Base-by-base conservation (phyloP, 1,140 invertebrate genomes). In the Drosophila sechellia region DNA sequence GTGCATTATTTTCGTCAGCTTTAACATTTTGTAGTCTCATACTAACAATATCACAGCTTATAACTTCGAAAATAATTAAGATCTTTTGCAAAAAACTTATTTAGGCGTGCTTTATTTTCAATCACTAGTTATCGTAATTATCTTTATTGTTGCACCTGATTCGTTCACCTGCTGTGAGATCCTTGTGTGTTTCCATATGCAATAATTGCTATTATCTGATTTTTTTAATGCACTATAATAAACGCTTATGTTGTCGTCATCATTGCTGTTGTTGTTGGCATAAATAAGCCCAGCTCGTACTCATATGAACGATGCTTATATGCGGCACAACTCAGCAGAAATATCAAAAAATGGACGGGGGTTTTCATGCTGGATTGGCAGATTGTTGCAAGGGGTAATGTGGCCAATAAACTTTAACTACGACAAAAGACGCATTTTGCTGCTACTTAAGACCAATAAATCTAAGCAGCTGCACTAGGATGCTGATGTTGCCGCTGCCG, bases 361-460 rank as follows among this genome's bases (percentile, higher is more conserved):
- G 43, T 34, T 31, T 31, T 50, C 48, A 34, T 20, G 46, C 35
- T 35, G 48, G 27, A 12, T 50, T 50, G 48, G 25, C 39, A 43
- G 46, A 54, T 65, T 66, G 25, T 52, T 66, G 58, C 54, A 13
- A 68, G 40, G 69, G 68, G 66, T 86, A 85, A 86, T 86, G 69
- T 87, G 65, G 81, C 79, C 81, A 86, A 86, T 86, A 86, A 77
- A 86, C 78, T 86, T 87, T 71, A 75, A 59, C 54, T 61, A 87
- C 69, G 65, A 79, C 79, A 81, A 87, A 81, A 86, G 74, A 86
- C 83, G 83, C 83, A 87, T 86, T 86, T 83, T 68, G 75, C 83
- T 87, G 84, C 83, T 86, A 86, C 83, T 86, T 86, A 87, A 79
- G 83, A 77, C 83, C 83, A 87, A 86, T 86, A 86, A 86, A 86